A percentile compares a stretch with the other conserved stretches of the same genome.
These are phyloP conservation scores for Mastomys natalensis DNA, from an alignment of 2,113 vertebrate genomes.

Conservation along the genomic window DNA sequence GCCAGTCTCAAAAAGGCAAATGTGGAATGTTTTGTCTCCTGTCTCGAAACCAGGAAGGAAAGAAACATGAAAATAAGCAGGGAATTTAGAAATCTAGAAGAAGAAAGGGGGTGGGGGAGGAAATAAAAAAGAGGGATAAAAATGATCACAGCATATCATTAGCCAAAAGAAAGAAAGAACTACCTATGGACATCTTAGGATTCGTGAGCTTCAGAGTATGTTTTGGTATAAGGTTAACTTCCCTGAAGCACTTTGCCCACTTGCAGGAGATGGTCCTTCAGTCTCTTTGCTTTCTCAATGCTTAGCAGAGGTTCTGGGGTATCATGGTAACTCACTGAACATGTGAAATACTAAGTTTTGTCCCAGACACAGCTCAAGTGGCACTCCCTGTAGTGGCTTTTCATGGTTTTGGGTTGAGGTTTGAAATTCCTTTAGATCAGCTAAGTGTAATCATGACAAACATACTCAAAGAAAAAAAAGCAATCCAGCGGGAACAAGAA, in stretches of 20 bases:
- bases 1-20: neutral
- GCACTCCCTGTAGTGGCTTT: neutral
- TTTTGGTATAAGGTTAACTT: neutral
- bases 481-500: neutral
- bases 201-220: neutral
- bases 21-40: neutral
- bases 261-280: neutral
- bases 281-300: neutral
- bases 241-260: neutral
- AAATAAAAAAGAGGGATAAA: neutral
- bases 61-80: neutral
- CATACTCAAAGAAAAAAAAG: neutral
- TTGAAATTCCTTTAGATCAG: slow-evolving; percentile 18
- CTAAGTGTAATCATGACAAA: neutral
- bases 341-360: neutral
- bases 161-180: neutral
- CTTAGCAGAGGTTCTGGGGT: neutral
- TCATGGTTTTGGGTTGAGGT: neutral
- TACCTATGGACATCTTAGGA: neutral
- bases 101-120: neutral
- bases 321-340: neutral
- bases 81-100: too few relatives aligned
- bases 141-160: neutral
- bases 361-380: neutral
- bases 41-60: neutral